Base-by-base conservation (phyloP, 2,888 invertebrate species). In the Fragum sueziense region DNA sequence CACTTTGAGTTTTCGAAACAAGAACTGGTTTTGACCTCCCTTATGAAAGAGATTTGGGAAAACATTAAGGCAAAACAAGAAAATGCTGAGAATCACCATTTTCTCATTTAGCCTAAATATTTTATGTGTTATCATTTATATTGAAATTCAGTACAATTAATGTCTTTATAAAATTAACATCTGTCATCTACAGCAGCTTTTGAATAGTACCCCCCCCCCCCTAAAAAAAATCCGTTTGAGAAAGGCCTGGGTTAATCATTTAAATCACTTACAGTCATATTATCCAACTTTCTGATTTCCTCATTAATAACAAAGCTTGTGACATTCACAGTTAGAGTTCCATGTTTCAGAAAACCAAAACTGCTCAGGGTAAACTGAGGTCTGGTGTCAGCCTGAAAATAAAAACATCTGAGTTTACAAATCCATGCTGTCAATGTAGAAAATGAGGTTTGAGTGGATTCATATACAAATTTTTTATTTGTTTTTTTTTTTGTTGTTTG, bases 281-380 rank as follows among this genome's bases (percentile, higher is more conserved):
- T 70, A 22, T 69, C 62, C n/a, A 77, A 29, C 20, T 34, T 67
- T 20, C 33, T 29, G 4, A 34, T 52, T 77, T 69, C 61, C 59
- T 14, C 79, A 52, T 62, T 51, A 31, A 67, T 59, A 34, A 74
- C 61, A 47, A 89, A 88, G 61, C 84, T 74, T 6, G 86, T 88
- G 7, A 91, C 80, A 77, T 89, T 89, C 0, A 90, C 88, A 54
- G 82, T 82, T 31, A 91, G 75, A 0, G 86, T 86, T 22, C 91
- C 91, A 29, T 80, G 86, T 47, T 87, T 87, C 31, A 91, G 82
- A 73, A 90, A 91, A 7, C 91, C 91, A 87, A 90, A 91, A 25
- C 89, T 89, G 62, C 90, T 90, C 41, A 91, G 73, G 1, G 88
- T 86, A 34, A 90, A 87, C 71, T 88, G 85, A 51, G 85, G 82